Base-by-base conservation (phyloP, 2,113 vertebrate species). In the Corythaeola cristata region DNA sequence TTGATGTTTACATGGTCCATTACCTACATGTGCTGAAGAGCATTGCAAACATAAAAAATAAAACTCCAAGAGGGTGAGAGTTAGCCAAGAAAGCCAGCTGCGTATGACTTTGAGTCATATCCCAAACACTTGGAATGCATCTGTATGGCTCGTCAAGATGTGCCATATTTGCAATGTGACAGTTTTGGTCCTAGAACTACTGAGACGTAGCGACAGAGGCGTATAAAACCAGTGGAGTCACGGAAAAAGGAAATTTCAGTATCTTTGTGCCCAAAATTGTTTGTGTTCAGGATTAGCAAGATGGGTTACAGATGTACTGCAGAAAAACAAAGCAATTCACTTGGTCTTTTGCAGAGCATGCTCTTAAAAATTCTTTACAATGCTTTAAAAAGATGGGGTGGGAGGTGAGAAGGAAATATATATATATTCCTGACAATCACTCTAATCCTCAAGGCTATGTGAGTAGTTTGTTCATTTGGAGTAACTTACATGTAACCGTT, bases 51-150 rank as follows among this genome's bases (percentile, higher is more conserved):
- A 52, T 2, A 53, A 50, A 94, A 82, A 87, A 49, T 69, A 73
- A 69, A 77, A 72, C 69, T 87, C 68, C 39, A 67, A 58, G 53
- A 82, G 45, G 13, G 83, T 75, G 49, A 75, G 30, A 74, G 56
- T 63, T 72, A 82, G 89, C 94, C 94, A 91, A 82, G 80, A 93
- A 94, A 96, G 47, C 39, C 95, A 92, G 92, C 90, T 95, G 92
- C 6, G 3, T 67, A 56, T 37, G 64, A 44, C 88, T 88, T 77
- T 22, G 85, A 90, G 63, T 72, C 4, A 1, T 49, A 52, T 55
- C 83, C 80, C 8, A 5, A 90, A 44, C 64, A 21, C 94, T 96
- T 81, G 68, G 76, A 86, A 66, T n/a, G 10, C n/a, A 39, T 90
- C 83, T 92, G 52, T 56, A 59, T 27, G 44, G 76, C 56, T 55